These are phyloP conservation scores for Laupala kohalensis DNA, from an alignment of 1,140 invertebrate genomes.

Conservation along the genomic window DNA sequence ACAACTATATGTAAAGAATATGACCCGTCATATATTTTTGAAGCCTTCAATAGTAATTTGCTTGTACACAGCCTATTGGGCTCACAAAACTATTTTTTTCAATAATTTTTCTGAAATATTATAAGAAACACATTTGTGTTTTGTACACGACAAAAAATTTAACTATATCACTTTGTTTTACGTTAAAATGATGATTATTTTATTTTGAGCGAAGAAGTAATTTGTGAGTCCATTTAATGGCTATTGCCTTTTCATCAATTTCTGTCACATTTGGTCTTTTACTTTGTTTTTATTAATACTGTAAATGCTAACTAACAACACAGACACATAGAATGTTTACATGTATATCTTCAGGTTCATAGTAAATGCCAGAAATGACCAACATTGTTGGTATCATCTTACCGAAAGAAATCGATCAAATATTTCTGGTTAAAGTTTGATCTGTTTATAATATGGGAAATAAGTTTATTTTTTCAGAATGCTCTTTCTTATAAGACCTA, in stretches of 20 bases:
- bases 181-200: not conserved
- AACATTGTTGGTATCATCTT: not conserved
- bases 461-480: not conserved
- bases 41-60: constrained; percentile 8
- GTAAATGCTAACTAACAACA: not conserved
- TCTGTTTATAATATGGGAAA: not conserved
- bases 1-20: constrained; percentile 7
- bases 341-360: not conserved
- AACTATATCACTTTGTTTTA: not conserved
- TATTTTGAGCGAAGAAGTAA: not conserved
- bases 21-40: constrained; percentile 11
- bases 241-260: not conserved
- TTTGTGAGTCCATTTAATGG: not conserved
- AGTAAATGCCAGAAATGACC: not conserved
- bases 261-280: not conserved
- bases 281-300: not conserved
- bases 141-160: not conserved
- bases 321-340: not conserved
- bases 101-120: not conserved
- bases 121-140: not conserved
- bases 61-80: constrained; percentile 11
- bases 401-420: not conserved
- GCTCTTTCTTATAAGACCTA: not conserved
- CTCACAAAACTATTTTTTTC: not conserved
- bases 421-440: not conserved